These are phyloP conservation scores for Parapsyche elsis DNA, from an alignment of 1,140 invertebrate species.

Conservation along the genomic window DNA sequence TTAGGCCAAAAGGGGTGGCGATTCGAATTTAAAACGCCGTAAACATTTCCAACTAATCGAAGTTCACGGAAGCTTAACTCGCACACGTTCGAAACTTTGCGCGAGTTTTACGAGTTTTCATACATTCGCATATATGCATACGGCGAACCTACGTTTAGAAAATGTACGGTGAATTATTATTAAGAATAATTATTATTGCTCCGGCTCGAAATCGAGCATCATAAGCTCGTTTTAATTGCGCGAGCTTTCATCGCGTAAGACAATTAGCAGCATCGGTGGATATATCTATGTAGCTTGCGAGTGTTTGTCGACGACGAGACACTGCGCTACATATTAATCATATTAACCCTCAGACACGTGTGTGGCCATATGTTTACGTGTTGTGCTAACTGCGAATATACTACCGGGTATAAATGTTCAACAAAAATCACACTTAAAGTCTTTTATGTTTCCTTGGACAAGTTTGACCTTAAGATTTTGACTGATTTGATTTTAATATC, in stretches of 20 bases:
- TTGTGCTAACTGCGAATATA: too few species aligned
- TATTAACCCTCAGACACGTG: too few species aligned
- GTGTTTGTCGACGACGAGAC: too few species aligned
- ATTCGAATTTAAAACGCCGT: slow-evolving; percentile 7
- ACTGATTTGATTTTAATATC: too few species aligned
- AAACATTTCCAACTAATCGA: slow-evolving; percentile 5
- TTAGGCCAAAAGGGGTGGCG: not conserved
- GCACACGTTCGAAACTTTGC: slow-evolving; percentile 1
- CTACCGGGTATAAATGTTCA: too few species aligned
- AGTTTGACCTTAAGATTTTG: too few species aligned
- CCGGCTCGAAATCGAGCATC: not conserved
- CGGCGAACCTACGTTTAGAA: not conserved
- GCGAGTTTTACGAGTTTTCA: slow-evolving; percentile 7
- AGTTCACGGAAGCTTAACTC: not conserved
- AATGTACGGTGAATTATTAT: not conserved
- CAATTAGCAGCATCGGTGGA: not conserved
- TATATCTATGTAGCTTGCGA: too few species aligned
- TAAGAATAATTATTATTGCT: not conserved
- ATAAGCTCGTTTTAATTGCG: slow-evolving; percentile 6
- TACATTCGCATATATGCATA: not conserved
- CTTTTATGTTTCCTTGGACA: too few species aligned
- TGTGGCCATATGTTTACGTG: too few species aligned
- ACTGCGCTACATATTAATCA: too few species aligned
- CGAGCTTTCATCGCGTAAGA: not conserved
- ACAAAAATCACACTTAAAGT: too few species aligned